Evolutionary conservation across 1,140 invertebrate species (phyloP), one percentile per base, ranked within the genome.

Genomic region (Doryteuthis pealeii): DNA sequence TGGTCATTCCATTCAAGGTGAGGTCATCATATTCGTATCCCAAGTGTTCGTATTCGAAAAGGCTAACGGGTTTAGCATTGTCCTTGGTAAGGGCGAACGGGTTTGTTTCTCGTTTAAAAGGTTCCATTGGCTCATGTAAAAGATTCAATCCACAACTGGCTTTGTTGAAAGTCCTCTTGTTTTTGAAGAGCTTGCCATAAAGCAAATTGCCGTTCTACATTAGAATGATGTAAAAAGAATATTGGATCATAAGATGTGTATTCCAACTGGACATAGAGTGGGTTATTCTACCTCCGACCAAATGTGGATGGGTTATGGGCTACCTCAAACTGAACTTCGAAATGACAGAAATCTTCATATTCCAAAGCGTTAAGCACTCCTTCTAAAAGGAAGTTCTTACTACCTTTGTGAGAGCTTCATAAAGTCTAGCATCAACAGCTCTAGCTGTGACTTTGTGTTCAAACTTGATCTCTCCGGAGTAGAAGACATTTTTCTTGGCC

Each of bases 241-340:
- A 71, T 15, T 71, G 79, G 79, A 43, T 80, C 79, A 71, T 78
- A 80, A 32, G 79, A 70, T 12, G 77, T 77, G 72, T 77, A 80
- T 43, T 80, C 79, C 45, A n/a, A 80, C 67, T 74, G 35, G 79
- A 80, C 74, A 80, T 73, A 31, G 77, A 78, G 62, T 74, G 74
- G 12, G 32, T 71, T 73, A 74, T 68, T n/a, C 72, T 30, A 2
- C 79, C 79, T 28, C 79, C 79, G n/a, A 78, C 77, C 65, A 80
- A 73, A 72, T 74, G 73, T 80, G 79, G 70, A 80, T 78, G 74
- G 62, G 71, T 78, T 80, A 75, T 80, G 79, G 49, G 75, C 75
- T 5, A 80, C 54, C 67, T 80, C 79, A 72, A 78, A 78, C 77
- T 80, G 79, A n/a, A 76, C 75, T 69, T 78, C 79, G 65, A 80